phyloP scores from a whole-genome alignment of 2,888 invertebrate genomes.

The Eupithecia insigniata region DNA sequence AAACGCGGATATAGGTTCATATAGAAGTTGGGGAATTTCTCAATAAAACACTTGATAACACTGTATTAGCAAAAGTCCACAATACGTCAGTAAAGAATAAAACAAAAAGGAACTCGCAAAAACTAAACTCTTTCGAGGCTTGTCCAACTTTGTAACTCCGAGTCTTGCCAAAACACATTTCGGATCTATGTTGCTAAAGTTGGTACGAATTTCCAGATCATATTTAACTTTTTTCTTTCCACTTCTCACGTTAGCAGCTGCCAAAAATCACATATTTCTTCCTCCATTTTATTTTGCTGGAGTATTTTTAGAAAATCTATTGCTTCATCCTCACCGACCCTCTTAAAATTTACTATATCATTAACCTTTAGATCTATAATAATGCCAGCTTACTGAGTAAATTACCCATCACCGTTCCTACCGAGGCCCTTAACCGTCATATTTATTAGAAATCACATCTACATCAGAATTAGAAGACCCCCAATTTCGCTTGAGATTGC shows the following conservation, averaged over 20 bases:
- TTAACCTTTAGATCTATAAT: constrained; percentile 51
- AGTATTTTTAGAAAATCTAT: constrained; percentile 43
- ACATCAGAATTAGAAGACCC: constrained; percentile 51
- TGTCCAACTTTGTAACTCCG: constrained; percentile 43
- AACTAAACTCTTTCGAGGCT: constrained; percentile 41
- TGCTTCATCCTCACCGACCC: constrained; percentile 39
- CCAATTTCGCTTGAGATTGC: constrained; percentile 62
- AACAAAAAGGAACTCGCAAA: constrained; percentile 34
- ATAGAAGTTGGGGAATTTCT: background rate
- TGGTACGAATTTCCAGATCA: constrained; percentile 44
- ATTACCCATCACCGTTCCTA: constrained; percentile 48
- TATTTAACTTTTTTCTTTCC: constrained; percentile 45
- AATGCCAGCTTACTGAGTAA: constrained; percentile 48
- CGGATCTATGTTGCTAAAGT: constrained; percentile 43
- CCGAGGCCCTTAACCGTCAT: constrained; percentile 45
- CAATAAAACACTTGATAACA: constrained; percentile 25
- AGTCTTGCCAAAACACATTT: constrained; percentile 49
- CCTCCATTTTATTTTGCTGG: constrained; percentile 39
- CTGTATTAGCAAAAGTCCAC: constrained; percentile 32
- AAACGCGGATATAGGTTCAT: background rate
- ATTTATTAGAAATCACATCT: constrained; percentile 48
- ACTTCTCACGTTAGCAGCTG: constrained; percentile 42
- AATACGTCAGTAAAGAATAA: constrained; percentile 35
- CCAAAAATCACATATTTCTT: constrained; percentile 48
- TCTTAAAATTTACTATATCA: constrained; percentile 48